Evolutionary conservation across 2,888 invertebrate genomes (phyloP), one percentile per base, ranked within the genome.

Genomic region (Aleiodes alternator): DNA sequence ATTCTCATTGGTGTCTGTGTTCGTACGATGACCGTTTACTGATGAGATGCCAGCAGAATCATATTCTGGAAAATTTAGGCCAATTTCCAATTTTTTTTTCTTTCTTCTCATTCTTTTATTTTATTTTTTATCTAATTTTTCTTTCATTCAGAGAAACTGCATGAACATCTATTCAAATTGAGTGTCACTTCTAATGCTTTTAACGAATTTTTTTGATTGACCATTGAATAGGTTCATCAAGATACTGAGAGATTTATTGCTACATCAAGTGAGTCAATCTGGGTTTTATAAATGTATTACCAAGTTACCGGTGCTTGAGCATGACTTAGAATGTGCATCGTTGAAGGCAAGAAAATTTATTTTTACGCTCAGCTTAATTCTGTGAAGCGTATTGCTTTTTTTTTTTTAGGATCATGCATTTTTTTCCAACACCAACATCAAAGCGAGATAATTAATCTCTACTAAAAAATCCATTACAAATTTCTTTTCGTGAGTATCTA

Each of bases 11-110:
- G 77, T 78, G 73, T 61, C 78, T 50, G 73, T 72, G 68, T 69
- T 73, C 57, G 75, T 70, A 9, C 80, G 83, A 4, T 87, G 86
- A 38, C 88, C 88, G 55, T 88, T 88, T 53, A 87, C 83, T 55
- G 83, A 80, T 3, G 87, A 83, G 4, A 87, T 82, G 5, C 89
- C 89, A 6, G 88, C 86, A 3, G 89, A 87, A 61, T 88, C 87
- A 81, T 82, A 88, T 72, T 84, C 89, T 89, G 85, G 79, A 88
- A 88, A 83, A 81, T 57, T 76, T 43, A 56, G 43, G 14, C 16
- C 14, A 53, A 81, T 73, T 75, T 69, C 53, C 69, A 23, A 23
- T 12, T 50, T 59, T 14, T 16, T 66, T 64, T 55, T 69, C 43
- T 64, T 55, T 69, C 43, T 64, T 75, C 76, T 69, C 64, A 59